Conservation (phyloP, 2,113 vertebrate genomes). For the Lamprotornis superbus region DNA sequence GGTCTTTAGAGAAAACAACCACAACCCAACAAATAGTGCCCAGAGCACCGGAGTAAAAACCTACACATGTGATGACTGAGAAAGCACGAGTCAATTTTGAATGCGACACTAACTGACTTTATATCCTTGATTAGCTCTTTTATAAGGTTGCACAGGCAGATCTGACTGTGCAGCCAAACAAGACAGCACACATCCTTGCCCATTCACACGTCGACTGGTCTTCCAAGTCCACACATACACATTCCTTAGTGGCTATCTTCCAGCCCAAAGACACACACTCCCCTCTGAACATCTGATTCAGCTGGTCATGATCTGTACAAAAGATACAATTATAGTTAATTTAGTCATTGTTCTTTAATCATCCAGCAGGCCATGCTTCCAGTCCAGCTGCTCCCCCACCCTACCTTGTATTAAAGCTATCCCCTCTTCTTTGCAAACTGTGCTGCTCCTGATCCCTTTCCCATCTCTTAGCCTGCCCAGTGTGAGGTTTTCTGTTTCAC, state of each 20-base stretch:
- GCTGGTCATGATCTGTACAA: neutral
- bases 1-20: no score
- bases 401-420: neutral
- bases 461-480: neutral
- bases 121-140: neutral
- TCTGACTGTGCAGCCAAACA: neutral
- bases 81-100: neutral
- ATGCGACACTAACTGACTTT: neutral
- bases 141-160: neutral
- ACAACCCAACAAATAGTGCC: no score
- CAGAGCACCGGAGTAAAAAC: no score
- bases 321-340: neutral
- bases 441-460: neutral
- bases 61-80: neutral
- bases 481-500: neutral
- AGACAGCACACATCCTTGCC: rapidly evolving
- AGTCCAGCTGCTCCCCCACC: neutral
- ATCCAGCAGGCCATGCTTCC: neutral
- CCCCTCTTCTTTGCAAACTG: neutral
- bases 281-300: neutral
- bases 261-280: neutral
- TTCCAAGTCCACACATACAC: neutral
- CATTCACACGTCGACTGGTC: rapidly evolving
- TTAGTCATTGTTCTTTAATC: neutral
- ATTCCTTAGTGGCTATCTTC: neutral